Evolutionary conservation across 2,113 vertebrate species (phyloP).

Genomic region (Paratilapia polleni): DNA sequence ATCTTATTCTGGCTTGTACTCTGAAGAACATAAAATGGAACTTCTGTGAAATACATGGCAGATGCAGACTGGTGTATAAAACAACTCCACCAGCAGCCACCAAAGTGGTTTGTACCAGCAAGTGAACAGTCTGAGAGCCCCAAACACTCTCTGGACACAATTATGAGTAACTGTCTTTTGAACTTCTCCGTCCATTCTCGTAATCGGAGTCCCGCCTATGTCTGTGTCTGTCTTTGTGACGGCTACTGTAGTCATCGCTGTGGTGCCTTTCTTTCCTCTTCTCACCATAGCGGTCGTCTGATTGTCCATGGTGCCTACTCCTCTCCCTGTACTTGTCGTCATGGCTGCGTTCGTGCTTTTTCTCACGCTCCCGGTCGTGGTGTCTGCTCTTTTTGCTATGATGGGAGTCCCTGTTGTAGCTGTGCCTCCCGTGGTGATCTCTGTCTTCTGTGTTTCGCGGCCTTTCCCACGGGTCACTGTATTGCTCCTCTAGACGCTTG

Average conservation of each 20-base stretch:
- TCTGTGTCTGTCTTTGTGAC: conserved; percentile 84
- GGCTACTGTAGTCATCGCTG: conserved; percentile 81
- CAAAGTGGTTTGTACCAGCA: conserved; percentile 26
- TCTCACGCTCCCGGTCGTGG: conserved; percentile 84
- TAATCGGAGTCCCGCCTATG: conserved; percentile 85
- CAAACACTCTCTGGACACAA: neutral
- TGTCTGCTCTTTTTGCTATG: conserved; percentile 88
- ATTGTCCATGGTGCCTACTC: conserved; percentile 81
- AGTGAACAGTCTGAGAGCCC: conserved; percentile 2
- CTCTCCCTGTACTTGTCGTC: conserved; percentile 79
- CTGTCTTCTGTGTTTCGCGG: conserved; percentile 82
- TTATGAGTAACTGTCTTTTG: conserved; percentile 83
- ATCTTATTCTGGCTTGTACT: conserved; percentile 56
- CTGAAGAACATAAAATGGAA: conserved; percentile 59
- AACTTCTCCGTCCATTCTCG: conserved; percentile 86
- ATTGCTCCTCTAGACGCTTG: conserved; percentile 84
- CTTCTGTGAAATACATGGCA: conserved; percentile 26
- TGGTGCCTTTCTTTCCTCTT: conserved; percentile 86
- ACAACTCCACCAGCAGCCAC: conserved; percentile 2
- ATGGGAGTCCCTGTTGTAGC: conserved; percentile 87
- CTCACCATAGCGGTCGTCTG: conserved; percentile 79
- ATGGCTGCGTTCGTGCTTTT: conserved; percentile 64
- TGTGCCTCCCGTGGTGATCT: conserved; percentile 82
- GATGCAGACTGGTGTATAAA: conserved; percentile 21
- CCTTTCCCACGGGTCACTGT: conserved; percentile 90